Conservation (phyloP, 2,113 vertebrate species). For the Stegastes partitus region DNA sequence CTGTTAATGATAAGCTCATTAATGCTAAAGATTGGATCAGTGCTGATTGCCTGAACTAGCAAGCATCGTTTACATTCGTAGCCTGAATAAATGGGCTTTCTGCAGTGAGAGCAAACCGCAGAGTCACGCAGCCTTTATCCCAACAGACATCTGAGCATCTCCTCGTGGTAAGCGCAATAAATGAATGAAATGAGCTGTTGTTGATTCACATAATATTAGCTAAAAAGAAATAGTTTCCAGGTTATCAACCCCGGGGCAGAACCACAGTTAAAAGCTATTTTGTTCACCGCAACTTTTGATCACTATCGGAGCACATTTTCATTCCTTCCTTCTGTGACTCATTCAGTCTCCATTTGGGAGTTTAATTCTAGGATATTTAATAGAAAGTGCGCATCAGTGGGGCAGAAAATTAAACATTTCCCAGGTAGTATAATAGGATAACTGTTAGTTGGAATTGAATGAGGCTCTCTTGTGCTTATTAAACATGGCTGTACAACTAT, state of each 20-base stretch:
- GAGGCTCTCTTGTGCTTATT: too few species aligned
- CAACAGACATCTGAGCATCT: conserved; percentile 7
- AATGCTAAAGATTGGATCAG: background rate
- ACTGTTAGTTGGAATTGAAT: conserved; percentile 3
- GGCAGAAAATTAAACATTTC: background rate
- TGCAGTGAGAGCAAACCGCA: conserved; percentile 6
- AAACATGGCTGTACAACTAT: background rate
- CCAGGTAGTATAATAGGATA: too few species aligned
- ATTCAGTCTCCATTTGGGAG: conserved; percentile 7
- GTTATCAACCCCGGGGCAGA: background rate
- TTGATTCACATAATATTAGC: conserved; percentile 6
- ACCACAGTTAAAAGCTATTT: background rate
- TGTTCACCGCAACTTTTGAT: conserved; percentile 21
- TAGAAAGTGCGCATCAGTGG: background rate
- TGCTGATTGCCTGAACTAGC: conserved; percentile 8
- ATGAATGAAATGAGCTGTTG: conserved; percentile 4
- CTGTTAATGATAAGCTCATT: background rate
- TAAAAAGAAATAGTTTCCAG: conserved; percentile 20
- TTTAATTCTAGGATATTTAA: background rate
- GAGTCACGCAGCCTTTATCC: conserved; percentile 20
- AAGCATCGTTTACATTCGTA: conserved; percentile 5
- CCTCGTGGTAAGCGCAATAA: background rate
- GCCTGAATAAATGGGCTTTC: conserved; percentile 2
- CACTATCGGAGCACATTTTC: conserved; percentile 33
- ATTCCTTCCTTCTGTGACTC: conserved; percentile 20